phyloP scores from a whole-genome alignment of 2,888 invertebrate species.

The Cryptus armator region DNA sequence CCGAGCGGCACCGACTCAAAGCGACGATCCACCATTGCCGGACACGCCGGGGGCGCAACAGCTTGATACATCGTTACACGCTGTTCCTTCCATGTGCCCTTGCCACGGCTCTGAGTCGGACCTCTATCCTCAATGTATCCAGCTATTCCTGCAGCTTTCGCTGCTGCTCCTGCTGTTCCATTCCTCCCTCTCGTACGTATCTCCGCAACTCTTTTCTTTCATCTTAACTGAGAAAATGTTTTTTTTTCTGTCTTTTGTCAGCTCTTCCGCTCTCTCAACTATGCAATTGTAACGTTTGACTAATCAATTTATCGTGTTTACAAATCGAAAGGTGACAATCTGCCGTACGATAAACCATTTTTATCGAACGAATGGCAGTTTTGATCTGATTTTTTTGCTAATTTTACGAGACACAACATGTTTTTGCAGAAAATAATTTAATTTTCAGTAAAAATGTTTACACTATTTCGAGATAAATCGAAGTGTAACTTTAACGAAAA shows the following conservation, averaged over 20 bases:
- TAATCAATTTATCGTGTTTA: neutral
- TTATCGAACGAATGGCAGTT: no score
- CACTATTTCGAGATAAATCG: no score
- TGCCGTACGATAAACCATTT: no score
- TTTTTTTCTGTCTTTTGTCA: neutral
- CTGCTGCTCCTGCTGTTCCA: slow-evolving; percentile 46
- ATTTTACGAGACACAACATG: no score
- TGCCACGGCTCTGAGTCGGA: slow-evolving; percentile 56
- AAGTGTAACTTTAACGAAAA: no score
- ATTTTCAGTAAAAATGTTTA: no score
- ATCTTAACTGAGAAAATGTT: neutral
- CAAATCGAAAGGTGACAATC: neutral
- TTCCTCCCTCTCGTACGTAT: slow-evolving; percentile 25
- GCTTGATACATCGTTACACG: slow-evolving; percentile 85
- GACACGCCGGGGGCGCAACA: slow-evolving; percentile 85
- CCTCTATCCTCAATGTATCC: slow-evolving; percentile 38
- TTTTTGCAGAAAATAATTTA: no score
- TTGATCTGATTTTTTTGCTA: no score
- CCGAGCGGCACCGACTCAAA: slow-evolving; percentile 80
- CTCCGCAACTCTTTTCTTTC: neutral
- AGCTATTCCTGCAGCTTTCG: slow-evolving; percentile 30
- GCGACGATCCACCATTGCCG: slow-evolving; percentile 82
- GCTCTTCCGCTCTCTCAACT: neutral
- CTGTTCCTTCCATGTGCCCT: slow-evolving; percentile 80
- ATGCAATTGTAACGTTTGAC: neutral